Base-by-base conservation (phyloP, 2,888 invertebrate species). In the Lasioglossum malachurum region DNA sequence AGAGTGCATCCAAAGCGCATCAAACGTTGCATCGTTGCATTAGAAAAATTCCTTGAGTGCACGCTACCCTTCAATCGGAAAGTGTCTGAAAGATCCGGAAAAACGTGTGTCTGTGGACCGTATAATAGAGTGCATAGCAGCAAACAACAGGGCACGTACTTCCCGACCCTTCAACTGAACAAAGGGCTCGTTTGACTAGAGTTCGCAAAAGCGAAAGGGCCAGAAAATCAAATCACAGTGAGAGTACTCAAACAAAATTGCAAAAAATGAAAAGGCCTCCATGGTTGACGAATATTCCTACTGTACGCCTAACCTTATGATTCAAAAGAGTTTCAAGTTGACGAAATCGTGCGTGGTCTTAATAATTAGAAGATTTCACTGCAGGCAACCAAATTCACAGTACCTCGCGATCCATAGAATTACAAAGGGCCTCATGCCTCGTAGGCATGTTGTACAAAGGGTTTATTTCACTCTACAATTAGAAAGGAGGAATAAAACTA, bases 101-200 rank as follows among this genome's bases (percentile, higher is more conserved):
- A 23, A 69, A 31, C 67, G 2, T 67, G 19, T 67, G 35, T 35
- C 7, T 16, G 14, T 16, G 31, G 31, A 27, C 64, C 64, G 64
- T 64, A 14, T 64, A 64, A 64, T 64, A 64, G 27, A 64, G 64
- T 31, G 31, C 7, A 31, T 31, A 44, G 31, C 31, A 31, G 64
- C 64, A 31, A 64, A 64, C 31, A 64, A 64, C 64, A 64, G 5
- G 60, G 31, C 16, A 2, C 31, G 16, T 31, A 64, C 7, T 16
- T 64, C 16, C 31, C 31, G 2, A 31, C 64, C 64, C 64, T 31
- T 64, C 64, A 64, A 31, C 64, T 64, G 31, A 31, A 64, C 31
- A 64, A 64, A 64, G 64, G 64, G 31, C 64, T 64, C 27, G 60
- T 64, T 64, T 64, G 64, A 64, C 31, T 64, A 64, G 64, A 31